phyloP scores from a whole-genome alignment of 2,888 invertebrate species.

The Chalcis sispes region DNA sequence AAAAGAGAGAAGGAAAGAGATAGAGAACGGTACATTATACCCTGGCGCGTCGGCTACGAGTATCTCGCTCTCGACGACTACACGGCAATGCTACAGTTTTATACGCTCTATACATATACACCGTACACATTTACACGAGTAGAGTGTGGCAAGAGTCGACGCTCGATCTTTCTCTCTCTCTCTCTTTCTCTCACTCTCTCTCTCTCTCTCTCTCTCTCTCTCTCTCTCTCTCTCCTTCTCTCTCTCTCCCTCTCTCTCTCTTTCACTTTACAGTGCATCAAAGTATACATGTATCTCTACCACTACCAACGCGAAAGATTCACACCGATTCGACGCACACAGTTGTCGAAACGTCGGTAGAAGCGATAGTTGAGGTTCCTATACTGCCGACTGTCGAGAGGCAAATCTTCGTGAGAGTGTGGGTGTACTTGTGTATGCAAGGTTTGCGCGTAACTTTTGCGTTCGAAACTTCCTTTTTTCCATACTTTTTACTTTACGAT shows the following conservation, averaged over 20 bases:
- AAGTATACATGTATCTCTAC: neutral
- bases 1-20: conserved; percentile 24
- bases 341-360: neutral
- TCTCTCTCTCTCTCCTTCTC: conserved; percentile 17
- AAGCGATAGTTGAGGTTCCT: conserved; percentile 15
- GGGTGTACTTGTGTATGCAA: neutral
- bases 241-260: conserved; percentile 2
- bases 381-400: conserved; percentile 45
- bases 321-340: neutral
- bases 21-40: conserved; percentile 30
- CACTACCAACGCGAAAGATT: neutral
- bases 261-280: neutral
- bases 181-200: conserved; percentile 20
- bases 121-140: neutral
- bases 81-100: conserved; percentile 38
- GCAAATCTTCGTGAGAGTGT: neutral
- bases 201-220: conserved; percentile 15
- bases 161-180: neutral
- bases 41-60: conserved; percentile 6
- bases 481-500: no score
- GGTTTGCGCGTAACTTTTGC: no score
- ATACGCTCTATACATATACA: conserved; percentile 13
- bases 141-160: neutral
- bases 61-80: neutral
- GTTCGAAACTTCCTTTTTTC: no score